Base-by-base conservation (phyloP, 1,140 invertebrate species). In the Sinella curviseta region DNA sequence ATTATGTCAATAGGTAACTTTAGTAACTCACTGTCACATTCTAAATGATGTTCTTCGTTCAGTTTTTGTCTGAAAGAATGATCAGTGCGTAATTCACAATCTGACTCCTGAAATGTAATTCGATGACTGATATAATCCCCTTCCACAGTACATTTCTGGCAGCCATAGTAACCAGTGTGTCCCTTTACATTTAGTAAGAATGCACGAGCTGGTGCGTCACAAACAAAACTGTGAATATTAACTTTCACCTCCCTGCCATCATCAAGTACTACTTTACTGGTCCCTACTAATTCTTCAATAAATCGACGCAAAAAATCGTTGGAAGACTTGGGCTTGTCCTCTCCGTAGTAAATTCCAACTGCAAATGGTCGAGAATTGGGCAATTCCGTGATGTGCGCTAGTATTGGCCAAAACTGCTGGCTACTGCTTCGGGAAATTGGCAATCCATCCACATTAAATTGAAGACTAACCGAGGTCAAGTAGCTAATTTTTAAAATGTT, bases 131-230 rank as follows among this genome's bases (percentile, higher is more conserved):
- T 0, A 74, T 67, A 85, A 65, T 78, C 74, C 74, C 85, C 85
- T 80, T 85, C 78, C 36, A 81, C 55, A 17, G 54, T 80, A 82
- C 87, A 88, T 78, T 85, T 86, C 17, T 86, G 84, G 82, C 87
- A 88, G 12, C 85, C 86, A 77, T 86, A 84, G 82, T 87, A 88
- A 12, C 85, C 86, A 77, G 78, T 83, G 77, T 85, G 85, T 48
- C 80, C 78, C 83, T 85, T 86, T 4, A 83, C 82, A 17, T 77
- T 28, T 78, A 86, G 85, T 3, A 88, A 76, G 82, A 86, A 87
- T 34, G 86, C 82, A 79, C 85, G 84, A 12, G 87, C 88, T 8
- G 86, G 87, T 0, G 85, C 84, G 84, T 88, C 87, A 80, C 84
- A 86, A 74, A 87, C 81, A 54, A 87, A 30, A 55, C 34, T 77